Conservation (phyloP, 2,888 invertebrate species). For the Clepsis dumicolana region DNA sequence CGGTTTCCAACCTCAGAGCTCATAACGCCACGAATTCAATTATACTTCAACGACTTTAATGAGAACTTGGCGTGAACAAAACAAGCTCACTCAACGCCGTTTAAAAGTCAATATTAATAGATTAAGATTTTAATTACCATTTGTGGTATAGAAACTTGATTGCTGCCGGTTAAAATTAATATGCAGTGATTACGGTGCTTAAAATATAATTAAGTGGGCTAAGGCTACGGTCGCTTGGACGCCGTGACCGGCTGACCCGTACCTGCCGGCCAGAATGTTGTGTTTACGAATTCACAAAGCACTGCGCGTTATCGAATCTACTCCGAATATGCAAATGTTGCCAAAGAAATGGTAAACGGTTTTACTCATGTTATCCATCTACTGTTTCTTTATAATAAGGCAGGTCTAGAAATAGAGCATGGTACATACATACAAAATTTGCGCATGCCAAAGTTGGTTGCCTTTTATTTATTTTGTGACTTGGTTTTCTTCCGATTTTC, state of each 20-base stretch:
- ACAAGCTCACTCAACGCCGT: constrained; percentile 40
- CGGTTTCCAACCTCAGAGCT: constrained; percentile 24
- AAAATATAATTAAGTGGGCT: constrained; percentile 34
- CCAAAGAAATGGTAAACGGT: constrained; percentile 36
- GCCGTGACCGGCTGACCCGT: constrained; percentile 12
- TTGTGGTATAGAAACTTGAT: constrained; percentile 30
- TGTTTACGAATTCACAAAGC: constrained; percentile 28
- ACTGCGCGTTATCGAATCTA: constrained; percentile 36
- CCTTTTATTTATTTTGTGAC: no score
- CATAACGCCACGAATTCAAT: constrained; percentile 31
- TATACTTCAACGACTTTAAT: constrained; percentile 36
- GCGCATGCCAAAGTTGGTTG: not conserved
- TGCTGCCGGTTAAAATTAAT: constrained; percentile 40
- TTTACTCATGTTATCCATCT: constrained; percentile 28
- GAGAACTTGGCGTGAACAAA: constrained; percentile 40
- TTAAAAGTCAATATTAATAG: constrained; percentile 44
- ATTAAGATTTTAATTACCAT: constrained; percentile 43
- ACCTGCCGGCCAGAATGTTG: constrained; percentile 22
- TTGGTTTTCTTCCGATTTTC: no score
- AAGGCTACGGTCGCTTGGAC: not conserved
- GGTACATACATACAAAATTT: not conserved
- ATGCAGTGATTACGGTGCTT: constrained; percentile 37
- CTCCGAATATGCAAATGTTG: constrained; percentile 37
- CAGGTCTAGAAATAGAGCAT: not conserved
- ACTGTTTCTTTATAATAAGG: constrained; percentile 2